Conservation (phyloP, 2,113 vertebrate genomes). For the Muscicapa adusta region DNA sequence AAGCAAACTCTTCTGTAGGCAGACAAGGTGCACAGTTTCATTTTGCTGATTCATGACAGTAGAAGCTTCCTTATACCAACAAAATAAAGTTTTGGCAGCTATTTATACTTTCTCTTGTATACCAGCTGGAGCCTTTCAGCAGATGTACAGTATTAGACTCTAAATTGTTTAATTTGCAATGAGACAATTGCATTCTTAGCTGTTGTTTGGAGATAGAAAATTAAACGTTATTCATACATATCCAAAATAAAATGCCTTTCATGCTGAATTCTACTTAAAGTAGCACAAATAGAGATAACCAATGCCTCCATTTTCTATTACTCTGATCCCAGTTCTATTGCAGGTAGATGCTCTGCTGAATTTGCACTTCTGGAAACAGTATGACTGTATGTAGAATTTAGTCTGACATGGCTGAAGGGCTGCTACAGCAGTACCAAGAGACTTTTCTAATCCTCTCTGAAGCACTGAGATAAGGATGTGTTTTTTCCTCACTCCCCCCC, state of each 20-base stretch:
- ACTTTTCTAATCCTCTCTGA: neutral
- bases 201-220: neutral
- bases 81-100: neutral
- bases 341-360: neutral
- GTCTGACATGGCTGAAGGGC: neutral
- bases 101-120: neutral
- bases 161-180: neutral
- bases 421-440: neutral
- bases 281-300: neutral
- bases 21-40: neutral
- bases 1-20: neutral
- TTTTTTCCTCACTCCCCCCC: neutral
- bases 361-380: neutral
- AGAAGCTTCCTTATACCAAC: neutral
- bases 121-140: neutral
- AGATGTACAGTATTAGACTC: neutral
- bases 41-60: neutral
- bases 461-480: neutral
- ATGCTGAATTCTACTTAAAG: neutral
- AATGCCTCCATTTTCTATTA: neutral
- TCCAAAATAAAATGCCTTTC: neutral
- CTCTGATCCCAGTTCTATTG: neutral
- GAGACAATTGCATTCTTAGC: neutral
- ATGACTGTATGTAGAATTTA: neutral
- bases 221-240: neutral